phyloP scores from a whole-genome alignment of 2,113 vertebrate species.

The Dipodomys stephensi region DNA sequence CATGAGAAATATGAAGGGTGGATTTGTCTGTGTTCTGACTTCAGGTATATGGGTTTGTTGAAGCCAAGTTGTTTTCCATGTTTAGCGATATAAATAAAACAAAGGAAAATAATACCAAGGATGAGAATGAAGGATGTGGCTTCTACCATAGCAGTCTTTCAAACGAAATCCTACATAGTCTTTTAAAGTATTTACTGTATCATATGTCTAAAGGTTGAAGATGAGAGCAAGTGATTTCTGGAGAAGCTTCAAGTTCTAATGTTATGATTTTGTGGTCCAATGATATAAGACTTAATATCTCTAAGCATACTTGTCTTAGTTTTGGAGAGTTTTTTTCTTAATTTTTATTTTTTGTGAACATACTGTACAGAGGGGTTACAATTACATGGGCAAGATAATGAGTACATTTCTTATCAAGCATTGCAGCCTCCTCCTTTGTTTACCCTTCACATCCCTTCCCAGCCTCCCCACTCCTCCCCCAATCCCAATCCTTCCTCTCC shows the following conservation, averaged over 20 bases:
- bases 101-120: background rate
- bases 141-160: background rate
- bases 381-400: no score
- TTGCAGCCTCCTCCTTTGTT: no score
- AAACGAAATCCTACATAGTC: background rate
- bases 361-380: no score
- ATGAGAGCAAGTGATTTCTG: conserved; percentile 22
- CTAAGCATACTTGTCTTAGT: background rate
- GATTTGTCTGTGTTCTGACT: background rate
- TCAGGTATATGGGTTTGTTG: background rate
- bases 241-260: background rate
- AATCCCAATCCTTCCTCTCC: no score
- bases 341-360: no score
- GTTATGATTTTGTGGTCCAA: background rate
- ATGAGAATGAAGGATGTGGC: background rate
- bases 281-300: background rate
- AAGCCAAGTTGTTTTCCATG: background rate
- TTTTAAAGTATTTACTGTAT: background rate
- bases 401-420: no score
- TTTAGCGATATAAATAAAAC: background rate
- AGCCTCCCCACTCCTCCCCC: no score
- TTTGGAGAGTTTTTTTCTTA: background rate
- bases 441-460: no score
- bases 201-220: background rate
- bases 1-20: background rate